Percentiles rank a stretch among this genome's conserved stretches.
Evolutionary conservation across 1,140 invertebrate species (phyloP).

Genomic region (Lepeophtheirus salmonis): DNA sequence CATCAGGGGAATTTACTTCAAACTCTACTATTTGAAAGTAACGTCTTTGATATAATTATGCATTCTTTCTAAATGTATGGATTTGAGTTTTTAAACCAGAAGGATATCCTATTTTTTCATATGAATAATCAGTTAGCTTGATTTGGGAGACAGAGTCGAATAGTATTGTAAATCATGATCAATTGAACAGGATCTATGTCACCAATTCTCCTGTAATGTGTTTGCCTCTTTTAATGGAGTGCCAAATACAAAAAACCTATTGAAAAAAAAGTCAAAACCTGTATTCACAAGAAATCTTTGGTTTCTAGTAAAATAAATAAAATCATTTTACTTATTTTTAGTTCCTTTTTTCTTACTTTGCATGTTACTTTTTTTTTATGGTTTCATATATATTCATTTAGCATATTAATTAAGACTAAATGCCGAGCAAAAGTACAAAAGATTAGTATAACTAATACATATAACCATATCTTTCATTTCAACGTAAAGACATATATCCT

Average conservation of each 20-base stretch:
- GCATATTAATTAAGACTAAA: too few relatives aligned
- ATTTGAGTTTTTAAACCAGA: neutral
- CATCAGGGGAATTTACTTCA: constrained; percentile 2
- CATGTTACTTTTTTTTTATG: too few relatives aligned
- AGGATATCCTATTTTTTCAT: neutral
- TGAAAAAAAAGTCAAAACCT: neutral
- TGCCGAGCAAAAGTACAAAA: too few relatives aligned
- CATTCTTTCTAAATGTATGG: neutral
- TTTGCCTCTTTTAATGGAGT: neutral
- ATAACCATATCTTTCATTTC: too few relatives aligned
- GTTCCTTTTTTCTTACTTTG: too few relatives aligned
- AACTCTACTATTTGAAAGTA: neutral
- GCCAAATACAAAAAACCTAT: neutral
- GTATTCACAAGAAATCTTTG: neutral
- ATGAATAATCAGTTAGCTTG: neutral
- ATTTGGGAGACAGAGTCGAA: neutral
- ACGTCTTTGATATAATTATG: neutral
- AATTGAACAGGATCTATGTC: neutral
- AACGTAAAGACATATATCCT: too few relatives aligned
- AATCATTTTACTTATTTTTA: too few relatives aligned
- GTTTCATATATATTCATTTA: too few relatives aligned
- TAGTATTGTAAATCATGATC: neutral
- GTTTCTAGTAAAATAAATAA: too few relatives aligned
- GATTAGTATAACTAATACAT: too few relatives aligned
- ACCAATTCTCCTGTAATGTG: neutral